Evolutionary conservation across 1,140 invertebrate species (phyloP).

Genomic region (Subanguina moxae): DNA sequence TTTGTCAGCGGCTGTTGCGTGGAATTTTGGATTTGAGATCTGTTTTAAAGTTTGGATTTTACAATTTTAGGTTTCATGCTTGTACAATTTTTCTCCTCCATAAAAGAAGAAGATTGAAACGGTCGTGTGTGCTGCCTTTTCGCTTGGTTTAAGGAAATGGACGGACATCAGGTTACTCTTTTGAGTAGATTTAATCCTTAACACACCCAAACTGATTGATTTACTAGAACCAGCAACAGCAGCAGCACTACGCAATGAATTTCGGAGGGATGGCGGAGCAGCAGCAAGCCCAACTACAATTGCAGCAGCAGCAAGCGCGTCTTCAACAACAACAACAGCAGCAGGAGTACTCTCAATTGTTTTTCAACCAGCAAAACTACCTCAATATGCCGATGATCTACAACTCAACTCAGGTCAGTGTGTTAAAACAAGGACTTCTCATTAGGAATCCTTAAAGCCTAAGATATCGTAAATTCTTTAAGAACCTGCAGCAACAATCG

Average conservation of each 20-base stretch:
- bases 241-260: constrained; percentile 5
- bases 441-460: too few species aligned
- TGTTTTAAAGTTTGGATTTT: too few species aligned
- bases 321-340: neutral
- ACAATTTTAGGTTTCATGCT: too few species aligned
- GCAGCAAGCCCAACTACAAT: neutral
- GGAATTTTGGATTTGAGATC: too few species aligned
- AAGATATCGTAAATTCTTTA: neutral
- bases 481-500: constrained; percentile 5
- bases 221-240: neutral
- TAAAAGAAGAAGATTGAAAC: too few species aligned
- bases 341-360: neutral
- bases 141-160: neutral
- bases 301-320: neutral
- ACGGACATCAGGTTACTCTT: neutral
- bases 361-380: constrained; percentile 13
- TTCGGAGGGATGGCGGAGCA: constrained; percentile 2
- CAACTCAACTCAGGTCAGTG: constrained; percentile 2
- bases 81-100: too few species aligned
- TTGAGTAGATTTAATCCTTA: neutral
- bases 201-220: neutral
- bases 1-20: too few species aligned
- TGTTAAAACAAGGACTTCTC: neutral
- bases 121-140: too few species aligned
- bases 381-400: constrained; percentile 15